These are phyloP conservation scores for Musca domestica DNA, from an alignment of 1,140 invertebrate species.

Conservation along the genomic window DNA sequence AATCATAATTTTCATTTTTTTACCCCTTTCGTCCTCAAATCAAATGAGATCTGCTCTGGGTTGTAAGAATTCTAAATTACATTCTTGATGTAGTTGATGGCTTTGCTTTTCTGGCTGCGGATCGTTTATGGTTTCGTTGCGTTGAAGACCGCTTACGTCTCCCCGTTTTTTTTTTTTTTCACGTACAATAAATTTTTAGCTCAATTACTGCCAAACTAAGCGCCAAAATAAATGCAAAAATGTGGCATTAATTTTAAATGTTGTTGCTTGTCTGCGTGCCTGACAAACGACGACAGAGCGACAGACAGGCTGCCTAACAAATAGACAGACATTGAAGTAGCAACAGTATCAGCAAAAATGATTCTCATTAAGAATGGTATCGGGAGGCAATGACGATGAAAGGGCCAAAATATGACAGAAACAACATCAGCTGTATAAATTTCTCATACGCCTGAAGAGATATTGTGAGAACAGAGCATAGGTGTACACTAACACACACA, in stretches of 20 bases:
- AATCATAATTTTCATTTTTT: no score
- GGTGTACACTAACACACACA: no score
- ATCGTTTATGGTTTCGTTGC: constrained; percentile 5
- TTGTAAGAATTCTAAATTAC: no score
- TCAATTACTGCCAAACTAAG: constrained; percentile 31
- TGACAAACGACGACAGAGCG: background rate
- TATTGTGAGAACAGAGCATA: no score
- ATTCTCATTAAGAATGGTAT: background rate
- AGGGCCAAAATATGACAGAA: no score
- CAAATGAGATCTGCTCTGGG: no score
- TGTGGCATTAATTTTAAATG: constrained; percentile 21
- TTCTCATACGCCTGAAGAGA: no score
- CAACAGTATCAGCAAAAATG: background rate
- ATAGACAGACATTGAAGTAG: background rate
- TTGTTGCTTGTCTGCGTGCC: background rate
- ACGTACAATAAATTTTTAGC: constrained; percentile 26
- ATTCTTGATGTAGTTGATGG: no score
- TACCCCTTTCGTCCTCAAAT: no score
- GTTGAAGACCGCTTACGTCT: no score
- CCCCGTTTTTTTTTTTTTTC: constrained; percentile 6
- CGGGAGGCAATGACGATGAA: background rate
- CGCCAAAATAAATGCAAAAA: constrained; percentile 22
- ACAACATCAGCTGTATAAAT: no score
- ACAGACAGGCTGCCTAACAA: background rate
- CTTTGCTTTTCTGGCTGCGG: no score